Base-by-base conservation (phyloP, 2,113 vertebrate genomes). In the Lipophrys pholis region DNA sequence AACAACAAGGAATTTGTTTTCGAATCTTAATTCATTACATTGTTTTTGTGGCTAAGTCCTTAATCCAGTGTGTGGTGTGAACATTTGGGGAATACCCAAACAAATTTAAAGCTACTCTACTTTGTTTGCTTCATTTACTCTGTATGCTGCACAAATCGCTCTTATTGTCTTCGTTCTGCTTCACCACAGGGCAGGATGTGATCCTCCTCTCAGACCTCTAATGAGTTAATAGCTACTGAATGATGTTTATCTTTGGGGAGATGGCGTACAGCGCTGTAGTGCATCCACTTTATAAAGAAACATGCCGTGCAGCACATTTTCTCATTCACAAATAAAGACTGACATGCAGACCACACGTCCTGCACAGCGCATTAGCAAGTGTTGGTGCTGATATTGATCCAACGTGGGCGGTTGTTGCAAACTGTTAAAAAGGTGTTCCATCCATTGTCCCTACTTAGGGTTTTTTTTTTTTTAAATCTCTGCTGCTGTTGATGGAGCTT, bases 381-480 rank as follows among this genome's bases (percentile, higher is more conserved):
- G 73, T 78, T 83, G 76, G 42, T 83, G 72, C 43, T 15, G 56
- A 41, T 85, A 85, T 89, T 76, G 89, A 90, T 89, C 61, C 74
- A 16, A 2, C 60, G 17, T 68, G 60, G 52, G 43, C 14, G 73
- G 58, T 64, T 80, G 74, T 64, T 68, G 53, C 74, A 73, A 77
- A 66, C 70, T 70, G 73, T 83, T 89, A 74, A 78, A 78, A 82
- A 78, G 64, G 68, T 66, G 78, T 76, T 85, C 72, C 76, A 74
- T 65, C 77, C 68, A 53, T 64, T 49, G 73, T 72, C 54, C 69
- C 43, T 45, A 58, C 68, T 82, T 76, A 57, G 54, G 69, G 81
- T 48, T 46, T 3, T 45, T 48, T 42, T 42, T 42, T 42, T 42
- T 42, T 82, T 63, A 67, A 67, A 74, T 83, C 65, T 74, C 74